Base-by-base conservation (phyloP, 2,888 invertebrate genomes). In the Epistrophella euchroma region DNA sequence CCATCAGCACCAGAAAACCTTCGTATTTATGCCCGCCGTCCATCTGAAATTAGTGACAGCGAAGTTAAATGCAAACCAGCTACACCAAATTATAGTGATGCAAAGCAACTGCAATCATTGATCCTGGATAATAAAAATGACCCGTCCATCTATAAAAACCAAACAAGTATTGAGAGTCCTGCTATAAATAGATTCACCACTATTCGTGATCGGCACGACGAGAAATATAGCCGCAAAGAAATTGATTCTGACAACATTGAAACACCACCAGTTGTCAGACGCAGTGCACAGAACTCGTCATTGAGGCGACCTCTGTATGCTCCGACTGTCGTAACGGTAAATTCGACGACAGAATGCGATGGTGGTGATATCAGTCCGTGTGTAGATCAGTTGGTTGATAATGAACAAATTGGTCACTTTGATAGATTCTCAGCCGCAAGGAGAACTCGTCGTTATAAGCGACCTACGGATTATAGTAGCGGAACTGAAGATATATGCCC, bases 241-340 rank as follows among this genome's bases (percentile, higher is more conserved):
- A 97, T 97, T 50, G 97, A 97, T 91, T 97, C 97, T 3, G 97
- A 97, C 89, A 97, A 97, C 89, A 96, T 97, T 40, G 97, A 97
- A 93, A 97, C 97, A 2, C 97, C 97, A 22, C 97, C 97, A 6
- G 96, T 95, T 0, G 95, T 95, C 19, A 94, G 97, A 75, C 95
- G 96, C 88, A 92, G 94, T 35, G 95, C 95, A 90, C 94, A 76
- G 71, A 84, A 68, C 52, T 88, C 88, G 2, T 35, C 78, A 2
- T 43, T 80, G 3, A 70, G 82, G 15, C 68, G 84, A n/a, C 28
- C 76, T 4, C 50, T 47, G 6, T 81, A 81, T 35, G 73, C 77
- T 1, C 73, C 89, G 19, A 91, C 91, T 13, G 88, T 91, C 55
- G 90, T 92, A 52, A 91, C 90, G 3, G 89, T 91, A 28, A 90